Percentiles rank a stretch among this genome's conserved stretches.
Evolutionary conservation across 2,888 invertebrate species (phyloP).

Genomic region (Girardia tigrina): DNA sequence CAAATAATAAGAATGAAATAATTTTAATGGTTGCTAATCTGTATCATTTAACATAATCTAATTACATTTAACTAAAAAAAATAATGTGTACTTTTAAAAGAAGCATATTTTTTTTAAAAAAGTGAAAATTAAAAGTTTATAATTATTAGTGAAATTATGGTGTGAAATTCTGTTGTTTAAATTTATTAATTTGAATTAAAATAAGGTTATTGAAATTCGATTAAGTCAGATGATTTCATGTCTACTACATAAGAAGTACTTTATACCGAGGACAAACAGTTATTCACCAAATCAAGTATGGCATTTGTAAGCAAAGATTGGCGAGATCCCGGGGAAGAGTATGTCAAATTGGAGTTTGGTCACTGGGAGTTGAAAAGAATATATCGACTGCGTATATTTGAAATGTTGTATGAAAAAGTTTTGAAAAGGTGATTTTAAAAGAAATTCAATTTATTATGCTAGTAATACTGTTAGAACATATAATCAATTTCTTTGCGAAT

Average conservation of each 20-base stretch:
- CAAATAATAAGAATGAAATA: too few species aligned
- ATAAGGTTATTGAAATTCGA: too few species aligned
- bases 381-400: neutral
- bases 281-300: too few species aligned
- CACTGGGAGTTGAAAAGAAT: neutral
- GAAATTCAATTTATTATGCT: neutral
- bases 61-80: too few species aligned
- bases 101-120: too few species aligned
- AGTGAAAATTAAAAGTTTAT: too few species aligned
- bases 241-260: neutral
- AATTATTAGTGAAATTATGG: too few species aligned
- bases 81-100: too few species aligned
- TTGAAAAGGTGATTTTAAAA: neutral
- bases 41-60: too few species aligned
- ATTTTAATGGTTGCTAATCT: too few species aligned
- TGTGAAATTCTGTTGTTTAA: too few species aligned
- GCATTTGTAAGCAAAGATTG: conserved; percentile 14
- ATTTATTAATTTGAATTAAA: too few species aligned
- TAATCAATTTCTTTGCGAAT: neutral
- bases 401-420: neutral
- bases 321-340: neutral
- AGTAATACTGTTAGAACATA: neutral
- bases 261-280: neutral
- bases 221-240: neutral
- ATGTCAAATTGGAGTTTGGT: neutral